phyloP scores from a whole-genome alignment of 2,888 invertebrate species.

The Oxyscelio sp. region DNA sequence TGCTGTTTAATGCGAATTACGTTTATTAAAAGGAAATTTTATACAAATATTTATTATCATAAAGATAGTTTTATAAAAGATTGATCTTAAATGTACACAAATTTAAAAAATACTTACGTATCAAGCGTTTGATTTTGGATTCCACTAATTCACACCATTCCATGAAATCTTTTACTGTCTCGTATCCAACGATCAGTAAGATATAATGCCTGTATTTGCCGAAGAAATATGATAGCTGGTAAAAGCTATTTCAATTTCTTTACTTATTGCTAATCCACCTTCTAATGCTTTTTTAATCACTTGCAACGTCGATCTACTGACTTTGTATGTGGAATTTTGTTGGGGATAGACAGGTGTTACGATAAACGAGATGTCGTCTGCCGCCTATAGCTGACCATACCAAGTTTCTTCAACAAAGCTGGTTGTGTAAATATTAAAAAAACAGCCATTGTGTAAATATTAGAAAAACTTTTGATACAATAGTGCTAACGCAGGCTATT shows the following conservation, averaged over 20 bases:
- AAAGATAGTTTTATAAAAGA: no score
- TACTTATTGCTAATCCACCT: slow-evolving; percentile 93
- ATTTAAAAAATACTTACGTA: slow-evolving; percentile 90
- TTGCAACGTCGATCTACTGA: slow-evolving; percentile 96
- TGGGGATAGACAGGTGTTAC: slow-evolving; percentile 99
- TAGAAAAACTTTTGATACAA: slow-evolving; percentile 99
- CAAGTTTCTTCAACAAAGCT: slow-evolving; percentile 97
- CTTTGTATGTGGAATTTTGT: slow-evolving; percentile 99
- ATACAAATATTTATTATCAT: no score
- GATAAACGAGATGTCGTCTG: slow-evolving; percentile 99
- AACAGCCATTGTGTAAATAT: slow-evolving; percentile 99
- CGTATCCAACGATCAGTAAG: not conserved
- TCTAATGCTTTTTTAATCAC: slow-evolving; percentile 98
- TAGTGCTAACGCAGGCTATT: slow-evolving; percentile 97
- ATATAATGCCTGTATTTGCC: slow-evolving; percentile 96
- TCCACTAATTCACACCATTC: slow-evolving; percentile 99
- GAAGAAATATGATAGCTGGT: slow-evolving; percentile 98
- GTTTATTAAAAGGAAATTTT: no score
- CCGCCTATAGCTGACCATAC: slow-evolving; percentile 93
- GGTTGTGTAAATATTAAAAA: no score
- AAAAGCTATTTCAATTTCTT: slow-evolving; percentile 97
- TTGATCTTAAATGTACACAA: no score
- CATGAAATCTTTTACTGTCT: slow-evolving; percentile 95
- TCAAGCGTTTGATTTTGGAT: slow-evolving; percentile 97
- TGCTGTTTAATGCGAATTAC: no score